Percentiles rank a stretch among this genome's conserved stretches.
phyloP scores from a whole-genome alignment of 1,140 invertebrate species.

The Bactericera cockerelli region DNA sequence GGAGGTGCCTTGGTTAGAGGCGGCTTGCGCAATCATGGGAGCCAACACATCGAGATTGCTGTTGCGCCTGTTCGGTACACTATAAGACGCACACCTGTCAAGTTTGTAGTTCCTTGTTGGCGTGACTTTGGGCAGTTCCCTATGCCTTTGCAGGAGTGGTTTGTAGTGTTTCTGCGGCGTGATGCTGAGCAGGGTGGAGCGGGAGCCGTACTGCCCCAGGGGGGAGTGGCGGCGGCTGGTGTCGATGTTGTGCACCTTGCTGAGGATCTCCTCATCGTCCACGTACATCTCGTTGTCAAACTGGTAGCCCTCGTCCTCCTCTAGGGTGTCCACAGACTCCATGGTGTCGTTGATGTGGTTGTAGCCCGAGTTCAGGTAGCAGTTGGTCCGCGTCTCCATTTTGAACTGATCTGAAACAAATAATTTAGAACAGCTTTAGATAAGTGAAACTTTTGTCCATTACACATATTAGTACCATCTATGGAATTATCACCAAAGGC shows the following conservation, averaged over 20 bases:
- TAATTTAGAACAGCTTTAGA: too few relatives aligned
- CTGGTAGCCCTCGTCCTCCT: background rate
- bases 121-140: background rate
- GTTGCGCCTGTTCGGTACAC: background rate
- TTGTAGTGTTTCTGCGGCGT: background rate
- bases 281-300: conserved; percentile 5
- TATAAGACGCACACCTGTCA: background rate
- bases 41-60: conserved; percentile 13
- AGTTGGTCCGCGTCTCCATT: background rate
- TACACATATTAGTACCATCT: too few relatives aligned
- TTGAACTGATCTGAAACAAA: background rate
- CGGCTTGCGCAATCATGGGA: conserved; percentile 15
- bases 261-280: background rate
- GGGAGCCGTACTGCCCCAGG: background rate
- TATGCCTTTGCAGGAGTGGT: background rate
- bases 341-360: background rate
- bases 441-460: too few relatives aligned
- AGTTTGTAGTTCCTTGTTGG: background rate
- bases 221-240: background rate
- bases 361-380: conserved; percentile 5
- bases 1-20: background rate
- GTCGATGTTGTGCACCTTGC: background rate
- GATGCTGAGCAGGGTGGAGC: background rate
- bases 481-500: too few relatives aligned
- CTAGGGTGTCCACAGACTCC: background rate